phyloP scores from a whole-genome alignment of 2,888 invertebrate genomes.

The Cheilosia grossa region DNA sequence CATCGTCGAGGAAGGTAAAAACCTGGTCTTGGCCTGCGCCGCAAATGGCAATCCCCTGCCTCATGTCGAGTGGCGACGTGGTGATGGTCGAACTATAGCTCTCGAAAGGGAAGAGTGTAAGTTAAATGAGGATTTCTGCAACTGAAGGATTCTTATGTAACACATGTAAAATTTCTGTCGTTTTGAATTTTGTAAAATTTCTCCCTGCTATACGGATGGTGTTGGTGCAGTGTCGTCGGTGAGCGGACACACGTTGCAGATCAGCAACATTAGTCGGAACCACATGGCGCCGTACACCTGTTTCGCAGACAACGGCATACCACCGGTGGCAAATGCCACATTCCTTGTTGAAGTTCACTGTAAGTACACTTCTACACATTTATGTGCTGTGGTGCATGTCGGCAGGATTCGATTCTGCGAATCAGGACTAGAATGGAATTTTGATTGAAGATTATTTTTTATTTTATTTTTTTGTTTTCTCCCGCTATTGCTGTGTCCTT shows the following conservation, averaged over 20 bases:
- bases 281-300: conserved; percentile 91
- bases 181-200: conserved; percentile 43
- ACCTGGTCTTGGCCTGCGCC: conserved; percentile 91
- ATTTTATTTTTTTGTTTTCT: conserved; percentile 11
- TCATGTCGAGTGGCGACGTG: conserved; percentile 89
- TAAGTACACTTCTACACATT: conserved; percentile 84
- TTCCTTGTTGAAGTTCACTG: conserved; percentile 95
- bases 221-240: conserved; percentile 87
- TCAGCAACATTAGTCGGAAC: conserved; percentile 88
- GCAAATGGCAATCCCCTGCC: conserved; percentile 92
- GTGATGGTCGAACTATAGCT: conserved; percentile 86
- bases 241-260: conserved; percentile 90
- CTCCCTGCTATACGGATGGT: background rate
- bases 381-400: conserved; percentile 10
- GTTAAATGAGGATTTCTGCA: conserved; percentile 73
- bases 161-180: conserved; percentile 44
- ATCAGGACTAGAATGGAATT: conserved; percentile 60
- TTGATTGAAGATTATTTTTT: conserved; percentile 46
- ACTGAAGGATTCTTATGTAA: conserved; percentile 35
- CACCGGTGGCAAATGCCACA: conserved; percentile 91
- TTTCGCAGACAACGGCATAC: conserved; percentile 92
- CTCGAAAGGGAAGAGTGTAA: conserved; percentile 87
- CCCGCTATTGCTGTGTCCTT: background rate
- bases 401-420: conserved; percentile 53
- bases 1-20: conserved; percentile 91